Evolutionary conservation across 2,113 vertebrate genomes (phyloP), one percentile per base, ranked within the genome.

Genomic region (Oryzias celebensis): DNA sequence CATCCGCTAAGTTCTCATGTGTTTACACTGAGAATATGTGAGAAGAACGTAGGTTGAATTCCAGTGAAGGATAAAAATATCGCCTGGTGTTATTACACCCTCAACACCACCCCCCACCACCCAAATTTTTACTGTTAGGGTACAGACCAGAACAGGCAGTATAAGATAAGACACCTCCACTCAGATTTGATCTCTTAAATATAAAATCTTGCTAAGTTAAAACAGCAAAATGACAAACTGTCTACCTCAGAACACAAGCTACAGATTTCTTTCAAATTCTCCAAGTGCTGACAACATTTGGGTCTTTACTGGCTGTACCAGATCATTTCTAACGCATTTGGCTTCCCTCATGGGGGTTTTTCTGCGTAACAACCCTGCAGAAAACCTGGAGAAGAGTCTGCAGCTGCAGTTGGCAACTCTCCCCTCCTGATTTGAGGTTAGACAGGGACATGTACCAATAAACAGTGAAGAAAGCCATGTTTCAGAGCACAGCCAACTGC

Each of bases 61-160:
- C 86, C 70, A 56, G 57, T 36, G 61, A 58, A 77, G 77, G 87
- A 87, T 86, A 88, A 90, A 90, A 89, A 91, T 91, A 91, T 74
- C 77, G 74, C 70, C 86, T 89, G 88, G 87, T 90, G 80, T 87
- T 85, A 89, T 87, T 87, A 88, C 85, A 89, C 69, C 81, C 83
- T 48, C 48, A 2, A 36, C 26, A 4, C 26, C 26, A 28, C 5
- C 8, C 36, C 36, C 36, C 26, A 3, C 0, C 26, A 61, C 51
- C 52, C 61, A 80, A 68, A 82, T 64, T 71, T 75, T 74, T 60
- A 68, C 70, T 62, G 65, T n/a, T 58, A 3, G 47, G 65, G 58
- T 51, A 43, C 48, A 28, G 13, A 13, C 63, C 62, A 50, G 53
- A 56, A 57, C 18, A 28, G 45, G 31, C 57, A 42, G n/a, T n/a